These are phyloP conservation scores for Perithous albicinctus DNA, from an alignment of 2,888 invertebrate species.

Conservation along the genomic window DNA sequence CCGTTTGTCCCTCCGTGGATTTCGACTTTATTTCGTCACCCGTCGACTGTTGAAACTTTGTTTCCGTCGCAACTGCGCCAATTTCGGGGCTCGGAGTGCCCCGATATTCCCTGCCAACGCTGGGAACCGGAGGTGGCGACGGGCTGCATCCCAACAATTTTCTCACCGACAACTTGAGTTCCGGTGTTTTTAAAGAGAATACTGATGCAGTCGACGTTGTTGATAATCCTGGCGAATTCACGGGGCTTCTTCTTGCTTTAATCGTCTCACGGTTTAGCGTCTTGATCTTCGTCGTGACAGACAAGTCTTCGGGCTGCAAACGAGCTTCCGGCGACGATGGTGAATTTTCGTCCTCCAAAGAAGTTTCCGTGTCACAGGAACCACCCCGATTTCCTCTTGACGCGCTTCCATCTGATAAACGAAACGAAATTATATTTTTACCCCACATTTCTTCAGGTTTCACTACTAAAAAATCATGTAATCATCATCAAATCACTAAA, in stretches of 20 bases:
- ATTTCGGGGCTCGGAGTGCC: slow-evolving; percentile 65
- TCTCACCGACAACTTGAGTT: slow-evolving; percentile 80
- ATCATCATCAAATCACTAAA: too few species aligned
- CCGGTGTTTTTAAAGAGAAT: slow-evolving; percentile 76
- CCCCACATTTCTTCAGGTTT: neutral
- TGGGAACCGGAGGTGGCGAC: slow-evolving; percentile 77
- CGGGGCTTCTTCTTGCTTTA: slow-evolving; percentile 49
- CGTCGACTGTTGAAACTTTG: slow-evolving; percentile 66
- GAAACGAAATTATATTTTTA: slow-evolving; percentile 30
- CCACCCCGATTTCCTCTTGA: slow-evolving; percentile 65
- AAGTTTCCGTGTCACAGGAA: slow-evolving; percentile 65
- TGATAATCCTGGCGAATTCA: slow-evolving; percentile 25
- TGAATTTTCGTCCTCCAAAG: slow-evolving; percentile 68
- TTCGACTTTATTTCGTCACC: slow-evolving; percentile 69
- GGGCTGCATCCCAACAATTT: slow-evolving; percentile 81
- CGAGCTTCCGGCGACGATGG: slow-evolving; percentile 78
- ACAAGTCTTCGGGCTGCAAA: slow-evolving; percentile 80
- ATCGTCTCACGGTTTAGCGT: neutral
- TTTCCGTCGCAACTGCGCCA: slow-evolving; percentile 44
- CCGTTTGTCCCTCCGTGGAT: slow-evolving; percentile 62
- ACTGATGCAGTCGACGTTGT: neutral
- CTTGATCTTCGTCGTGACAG: slow-evolving; percentile 72
- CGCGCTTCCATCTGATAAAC: slow-evolving; percentile 66
- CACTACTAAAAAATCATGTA: neutral
- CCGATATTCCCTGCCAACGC: slow-evolving; percentile 8